These are phyloP conservation scores for Stichopus chloronotus DNA, from an alignment of 35 echinoderm and acorn worm genomes.

Conservation along the genomic window DNA sequence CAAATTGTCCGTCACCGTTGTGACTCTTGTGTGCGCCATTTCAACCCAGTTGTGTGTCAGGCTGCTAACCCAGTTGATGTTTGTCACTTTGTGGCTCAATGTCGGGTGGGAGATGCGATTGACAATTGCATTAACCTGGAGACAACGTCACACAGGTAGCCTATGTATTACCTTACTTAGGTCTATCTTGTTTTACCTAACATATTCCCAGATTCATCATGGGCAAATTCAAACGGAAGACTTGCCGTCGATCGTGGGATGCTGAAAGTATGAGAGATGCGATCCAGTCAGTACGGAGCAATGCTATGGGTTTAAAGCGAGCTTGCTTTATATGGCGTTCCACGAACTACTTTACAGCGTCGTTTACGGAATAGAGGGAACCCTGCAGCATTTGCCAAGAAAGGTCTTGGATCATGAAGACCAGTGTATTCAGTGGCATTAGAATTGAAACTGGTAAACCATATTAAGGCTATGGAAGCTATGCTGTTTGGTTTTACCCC, in stretches of 20 bases:
- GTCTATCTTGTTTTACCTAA: no score
- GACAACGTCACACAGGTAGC: no score
- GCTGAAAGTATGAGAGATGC: not conserved
- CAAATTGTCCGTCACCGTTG: no score
- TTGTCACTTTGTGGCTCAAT: no score
- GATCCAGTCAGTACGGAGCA: not conserved
- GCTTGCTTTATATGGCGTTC: not conserved
- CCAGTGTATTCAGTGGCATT: slow-evolving; percentile 10
- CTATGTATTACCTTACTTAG: no score
- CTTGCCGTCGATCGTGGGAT: not conserved
- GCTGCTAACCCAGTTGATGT: no score
- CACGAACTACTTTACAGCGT: slow-evolving; percentile 23
- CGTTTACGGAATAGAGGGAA: not conserved
- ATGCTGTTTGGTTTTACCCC: slow-evolving; percentile 44
- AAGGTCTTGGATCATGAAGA: slow-evolving; percentile 29
- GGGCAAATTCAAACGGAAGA: not conserved
- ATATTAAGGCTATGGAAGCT: slow-evolving; percentile 39
- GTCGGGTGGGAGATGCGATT: no score
- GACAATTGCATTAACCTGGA: no score
- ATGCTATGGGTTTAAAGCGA: not conserved
- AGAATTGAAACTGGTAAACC: slow-evolving; percentile 10
- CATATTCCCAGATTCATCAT: not conserved
- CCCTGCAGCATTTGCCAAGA: not conserved
- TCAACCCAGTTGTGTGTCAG: no score
- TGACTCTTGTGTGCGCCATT: no score